phyloP scores from a whole-genome alignment of 2,797 vertebrate genomes.

The Momotus momota region DNA sequence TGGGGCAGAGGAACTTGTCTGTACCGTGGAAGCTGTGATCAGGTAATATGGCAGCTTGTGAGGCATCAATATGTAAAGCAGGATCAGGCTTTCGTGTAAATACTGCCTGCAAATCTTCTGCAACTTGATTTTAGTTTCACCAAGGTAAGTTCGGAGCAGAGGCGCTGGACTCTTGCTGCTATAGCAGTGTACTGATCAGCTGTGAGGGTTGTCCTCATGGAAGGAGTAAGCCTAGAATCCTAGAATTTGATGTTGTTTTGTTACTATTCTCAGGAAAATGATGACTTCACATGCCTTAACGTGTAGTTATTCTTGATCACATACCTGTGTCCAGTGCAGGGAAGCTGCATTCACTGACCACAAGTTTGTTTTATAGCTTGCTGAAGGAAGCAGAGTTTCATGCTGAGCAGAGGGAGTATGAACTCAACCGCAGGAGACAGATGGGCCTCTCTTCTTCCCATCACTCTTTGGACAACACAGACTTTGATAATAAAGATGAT shows the following conservation, averaged over 20 bases:
- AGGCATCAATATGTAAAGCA: accelerated
- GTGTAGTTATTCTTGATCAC: background rate
- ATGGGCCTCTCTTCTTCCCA: slow-evolving; percentile 96
- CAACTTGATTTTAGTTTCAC: background rate
- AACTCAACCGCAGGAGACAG: slow-evolving; percentile 93
- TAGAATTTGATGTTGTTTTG: background rate
- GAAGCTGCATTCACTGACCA: background rate
- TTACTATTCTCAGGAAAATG: background rate
- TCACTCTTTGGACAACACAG: slow-evolving; percentile 96
- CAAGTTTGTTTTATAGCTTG: slow-evolving; percentile 79
- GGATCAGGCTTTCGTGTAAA: background rate
- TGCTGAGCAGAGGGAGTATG: slow-evolving; percentile 94
- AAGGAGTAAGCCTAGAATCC: background rate
- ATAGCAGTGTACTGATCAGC: background rate
- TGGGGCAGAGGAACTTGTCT: slow-evolving; percentile 96
- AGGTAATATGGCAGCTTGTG: slow-evolving; percentile 78
- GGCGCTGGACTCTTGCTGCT: background rate
- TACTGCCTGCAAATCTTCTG: background rate
- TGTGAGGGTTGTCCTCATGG: background rate
- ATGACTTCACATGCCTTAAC: background rate
- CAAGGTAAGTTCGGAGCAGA: background rate
- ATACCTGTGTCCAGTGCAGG: background rate
- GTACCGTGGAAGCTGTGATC: slow-evolving; percentile 96
- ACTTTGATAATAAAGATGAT: slow-evolving; percentile 99
- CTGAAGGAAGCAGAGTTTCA: slow-evolving; percentile 98